Conservation (phyloP, 2,113 vertebrate genomes). For the Poecile atricapillus region DNA sequence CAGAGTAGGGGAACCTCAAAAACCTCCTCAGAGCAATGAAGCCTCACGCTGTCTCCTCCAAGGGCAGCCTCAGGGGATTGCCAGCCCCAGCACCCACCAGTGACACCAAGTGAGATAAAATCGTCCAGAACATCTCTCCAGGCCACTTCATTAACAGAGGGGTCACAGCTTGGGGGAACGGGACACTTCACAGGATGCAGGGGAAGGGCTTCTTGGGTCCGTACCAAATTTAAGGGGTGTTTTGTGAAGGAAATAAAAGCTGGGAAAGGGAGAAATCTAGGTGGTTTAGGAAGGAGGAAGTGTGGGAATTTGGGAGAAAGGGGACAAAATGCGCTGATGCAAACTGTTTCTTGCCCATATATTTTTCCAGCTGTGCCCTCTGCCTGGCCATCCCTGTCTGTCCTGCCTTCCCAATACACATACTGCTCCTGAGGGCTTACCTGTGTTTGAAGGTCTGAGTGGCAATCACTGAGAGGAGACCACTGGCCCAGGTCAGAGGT, state of each 20-base stretch:
- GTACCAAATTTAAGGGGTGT: not conserved
- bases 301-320: not conserved
- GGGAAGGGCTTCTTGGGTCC: not conserved
- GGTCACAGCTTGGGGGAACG: not conserved
- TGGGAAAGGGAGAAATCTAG: not conserved
- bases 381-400: not conserved
- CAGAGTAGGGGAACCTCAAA: not conserved
- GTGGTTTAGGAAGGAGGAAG: not conserved
- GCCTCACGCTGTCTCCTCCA: accelerated
- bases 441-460: not conserved
- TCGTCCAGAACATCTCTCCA: not conserved
- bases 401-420: not conserved
- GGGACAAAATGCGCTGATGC: not conserved
- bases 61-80: not conserved
- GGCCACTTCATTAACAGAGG: not conserved
- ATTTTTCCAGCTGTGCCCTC: not conserved
- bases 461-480: not conserved
- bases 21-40: not conserved
- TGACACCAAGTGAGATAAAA: not conserved
- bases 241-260: not conserved
- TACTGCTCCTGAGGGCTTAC: accelerated
- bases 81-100: not conserved
- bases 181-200: not conserved
- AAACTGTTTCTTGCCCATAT: not conserved
- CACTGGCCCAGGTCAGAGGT: not conserved